A percentile compares a stretch with the other conserved stretches of the same genome.
These are phyloP conservation scores for Ostrea denselamellosa DNA, from an alignment of 1,140 invertebrate genomes.

Conservation along the genomic window DNA sequence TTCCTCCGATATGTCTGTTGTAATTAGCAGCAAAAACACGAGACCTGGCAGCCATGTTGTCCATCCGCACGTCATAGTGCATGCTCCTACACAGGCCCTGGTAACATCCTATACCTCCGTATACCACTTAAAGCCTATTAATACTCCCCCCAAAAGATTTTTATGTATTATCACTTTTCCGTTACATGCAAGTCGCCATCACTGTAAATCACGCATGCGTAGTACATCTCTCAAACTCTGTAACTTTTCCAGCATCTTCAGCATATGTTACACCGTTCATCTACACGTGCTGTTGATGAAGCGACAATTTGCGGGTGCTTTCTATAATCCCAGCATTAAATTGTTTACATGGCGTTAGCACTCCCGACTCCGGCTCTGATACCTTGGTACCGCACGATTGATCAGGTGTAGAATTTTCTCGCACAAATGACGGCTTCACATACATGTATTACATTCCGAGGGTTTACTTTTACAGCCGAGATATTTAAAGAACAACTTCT, in stretches of 20 bases:
- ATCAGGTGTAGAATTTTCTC: constrained; percentile 16
- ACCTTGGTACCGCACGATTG: neutral
- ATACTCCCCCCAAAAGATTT: neutral
- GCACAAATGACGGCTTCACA: neutral
- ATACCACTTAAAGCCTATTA: neutral
- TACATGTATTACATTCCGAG: neutral
- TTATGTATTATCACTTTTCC: constrained; percentile 14
- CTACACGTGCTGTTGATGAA: constrained; percentile 34
- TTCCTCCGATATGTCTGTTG: neutral
- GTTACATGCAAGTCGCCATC: constrained; percentile 34
- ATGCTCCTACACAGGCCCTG: neutral
- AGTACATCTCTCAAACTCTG: constrained; percentile 5
- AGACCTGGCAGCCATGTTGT: neutral
- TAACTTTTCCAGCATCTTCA: constrained; percentile 23
- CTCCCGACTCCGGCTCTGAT: neutral
- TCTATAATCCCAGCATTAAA: constrained; percentile 20
- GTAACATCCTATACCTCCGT: neutral
- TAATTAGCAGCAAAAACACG: neutral
- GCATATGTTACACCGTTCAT: constrained; percentile 16
- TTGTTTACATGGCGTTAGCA: neutral
- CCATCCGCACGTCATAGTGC: neutral
- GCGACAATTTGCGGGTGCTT: constrained; percentile 28
- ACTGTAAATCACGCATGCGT: constrained; percentile 11
- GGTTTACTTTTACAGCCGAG: neutral
- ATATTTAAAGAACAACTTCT: neutral